phyloP scores from a whole-genome alignment of 2,113 vertebrate genomes.

The Ceyx margarethae region DNA sequence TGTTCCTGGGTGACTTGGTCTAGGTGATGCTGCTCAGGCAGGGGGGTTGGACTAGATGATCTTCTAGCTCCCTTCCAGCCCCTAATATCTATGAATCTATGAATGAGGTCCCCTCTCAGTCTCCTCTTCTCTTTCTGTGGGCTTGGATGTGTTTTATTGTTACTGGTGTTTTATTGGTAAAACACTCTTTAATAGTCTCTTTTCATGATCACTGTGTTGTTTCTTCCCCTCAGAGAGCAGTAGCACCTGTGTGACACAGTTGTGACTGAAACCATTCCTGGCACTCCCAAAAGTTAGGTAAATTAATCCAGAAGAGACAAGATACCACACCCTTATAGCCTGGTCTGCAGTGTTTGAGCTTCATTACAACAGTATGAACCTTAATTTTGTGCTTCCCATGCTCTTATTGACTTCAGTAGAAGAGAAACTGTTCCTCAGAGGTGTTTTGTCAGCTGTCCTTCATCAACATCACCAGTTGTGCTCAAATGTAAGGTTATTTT shows the following conservation, averaged over 20 bases:
- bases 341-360: not conserved
- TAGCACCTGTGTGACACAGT: not conserved
- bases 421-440: not conserved
- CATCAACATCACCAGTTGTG: not conserved
- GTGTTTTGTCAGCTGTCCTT: not conserved
- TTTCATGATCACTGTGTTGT: not conserved
- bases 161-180: not conserved
- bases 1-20: no score
- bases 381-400: not conserved
- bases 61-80: no score
- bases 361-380: not conserved
- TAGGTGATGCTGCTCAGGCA: no score
- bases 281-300: fast-evolving
- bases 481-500: not conserved
- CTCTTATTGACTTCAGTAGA: not conserved
- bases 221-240: not conserved
- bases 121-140: not conserved
- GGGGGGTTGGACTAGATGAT: no score
- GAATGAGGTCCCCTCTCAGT: no score
- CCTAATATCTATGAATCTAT: no score
- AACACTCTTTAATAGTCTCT: not conserved
- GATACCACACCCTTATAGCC: fast-evolving
- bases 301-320: not conserved
- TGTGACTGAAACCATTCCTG: not conserved
- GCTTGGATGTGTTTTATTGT: not conserved